Conservation (phyloP, 2,888 invertebrate species). For the Himalopsyche tibetana region DNA sequence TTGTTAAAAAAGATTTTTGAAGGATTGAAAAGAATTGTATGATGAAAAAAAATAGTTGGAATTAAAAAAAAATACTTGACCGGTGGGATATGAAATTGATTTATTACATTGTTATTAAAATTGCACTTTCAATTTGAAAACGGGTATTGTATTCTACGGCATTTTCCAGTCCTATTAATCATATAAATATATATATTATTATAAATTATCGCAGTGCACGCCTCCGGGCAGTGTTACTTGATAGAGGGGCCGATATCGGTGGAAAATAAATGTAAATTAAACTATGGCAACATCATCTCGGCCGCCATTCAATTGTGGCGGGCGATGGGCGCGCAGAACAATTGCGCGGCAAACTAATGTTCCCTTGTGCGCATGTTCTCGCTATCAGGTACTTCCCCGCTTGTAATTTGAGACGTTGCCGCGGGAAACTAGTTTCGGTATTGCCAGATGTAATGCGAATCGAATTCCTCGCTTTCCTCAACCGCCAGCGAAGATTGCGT, state of each 20-base stretch:
- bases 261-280: constrained; percentile 47
- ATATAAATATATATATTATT: constrained; percentile 37
- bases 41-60: not conserved
- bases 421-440: constrained; percentile 36
- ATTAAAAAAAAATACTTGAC: not conserved
- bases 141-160: constrained; percentile 44
- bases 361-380: constrained; percentile 13
- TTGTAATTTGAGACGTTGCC: constrained; percentile 46
- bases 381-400: constrained; percentile 34
- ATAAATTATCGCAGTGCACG: constrained; percentile 43
- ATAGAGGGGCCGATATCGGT: constrained; percentile 42
- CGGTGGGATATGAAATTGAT: constrained; percentile 12
- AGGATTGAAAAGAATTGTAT: too few species aligned
- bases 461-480: constrained; percentile 3
- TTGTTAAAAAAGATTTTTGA: too few species aligned
- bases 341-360: constrained; percentile 45
- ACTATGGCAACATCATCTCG: constrained; percentile 39
- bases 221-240: constrained; percentile 32
- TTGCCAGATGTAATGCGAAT: constrained; percentile 26
- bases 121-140: constrained; percentile 47
- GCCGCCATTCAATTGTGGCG: constrained; percentile 33
- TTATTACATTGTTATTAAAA: constrained; percentile 20
- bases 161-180: constrained; percentile 42
- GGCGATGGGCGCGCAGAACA: constrained; percentile 41
- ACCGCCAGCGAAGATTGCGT: constrained; percentile 17